Percentiles rank a stretch among this genome's conserved stretches.
These are phyloP conservation scores for Coptotermes formosanus DNA, from an alignment of 1,140 invertebrate species.

Conservation along the genomic window DNA sequence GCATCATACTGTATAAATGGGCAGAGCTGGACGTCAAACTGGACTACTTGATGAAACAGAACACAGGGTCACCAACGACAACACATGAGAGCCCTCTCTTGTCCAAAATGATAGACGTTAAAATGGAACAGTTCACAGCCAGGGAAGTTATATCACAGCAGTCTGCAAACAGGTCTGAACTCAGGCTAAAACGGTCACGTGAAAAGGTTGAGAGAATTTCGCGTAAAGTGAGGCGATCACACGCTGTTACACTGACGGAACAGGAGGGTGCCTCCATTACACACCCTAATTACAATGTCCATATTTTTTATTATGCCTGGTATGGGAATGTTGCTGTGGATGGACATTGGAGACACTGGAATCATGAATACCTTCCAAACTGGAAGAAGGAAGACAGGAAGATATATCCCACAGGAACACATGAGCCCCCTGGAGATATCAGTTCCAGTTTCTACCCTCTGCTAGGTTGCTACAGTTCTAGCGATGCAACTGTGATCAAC, in stretches of 20 bases:
- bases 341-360: conserved; percentile 51
- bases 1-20: conserved; percentile 30
- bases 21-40: conserved; percentile 17
- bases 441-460: conserved; percentile 52
- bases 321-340: conserved; percentile 50
- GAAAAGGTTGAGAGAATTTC: conserved; percentile 38
- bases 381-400: conserved; percentile 51
- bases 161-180: conserved; percentile 32
- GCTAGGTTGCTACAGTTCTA: conserved; percentile 53
- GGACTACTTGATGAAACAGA: conserved; percentile 22
- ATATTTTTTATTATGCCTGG: conserved; percentile 56
- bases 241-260: conserved; percentile 23
- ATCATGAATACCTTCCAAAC: conserved; percentile 50
- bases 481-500: conserved; percentile 49
- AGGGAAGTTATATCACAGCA: background rate
- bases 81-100: background rate
- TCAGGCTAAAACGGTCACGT: conserved; percentile 36
- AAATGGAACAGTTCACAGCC: background rate
- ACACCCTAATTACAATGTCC: conserved; percentile 50
- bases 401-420: conserved; percentile 48
- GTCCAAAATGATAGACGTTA: background rate
- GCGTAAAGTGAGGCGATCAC: conserved; percentile 33
- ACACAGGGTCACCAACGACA: background rate
- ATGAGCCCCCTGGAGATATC: conserved; percentile 50
- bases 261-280: conserved; percentile 26